Base-by-base conservation (phyloP, 2,888 invertebrate genomes). In the Atethmia centrago region DNA sequence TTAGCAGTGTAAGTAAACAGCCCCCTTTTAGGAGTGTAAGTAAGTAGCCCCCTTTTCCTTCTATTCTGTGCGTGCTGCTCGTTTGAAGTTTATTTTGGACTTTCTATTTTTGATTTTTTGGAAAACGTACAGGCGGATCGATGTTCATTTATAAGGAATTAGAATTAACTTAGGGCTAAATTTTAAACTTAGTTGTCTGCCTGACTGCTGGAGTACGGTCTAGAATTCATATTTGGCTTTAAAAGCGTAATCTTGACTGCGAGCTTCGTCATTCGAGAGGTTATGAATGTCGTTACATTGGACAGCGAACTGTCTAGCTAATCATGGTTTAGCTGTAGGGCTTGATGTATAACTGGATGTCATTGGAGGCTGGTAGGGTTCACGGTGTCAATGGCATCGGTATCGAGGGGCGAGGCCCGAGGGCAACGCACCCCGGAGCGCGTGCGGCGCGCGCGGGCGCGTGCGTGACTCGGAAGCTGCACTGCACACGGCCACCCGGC, bases 301-400 rank as follows among this genome's bases (percentile, higher is more conserved):
- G 16, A 10, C 42, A 21, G 45, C 7, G 12, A 56, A 47, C 14
- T 19, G 49, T 10, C n/a, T 72, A 19, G 7, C 25, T n/a, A 19
- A 36, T 28, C 36, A 45, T 40, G 21, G 53, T 28, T 31, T 19
- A 70, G 28, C n/a, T 62, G 45, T 25, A 36, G 21, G 45, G 40
- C 36, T 47, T 49, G 53, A 19, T 40, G 8, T 49, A 4, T 21
- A 25, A 14, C 12, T 28, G 53, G 58, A 36, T 62, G 47, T 61
- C 49, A 66, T 61, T 47, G 36, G n/a, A 53, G 42, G 42, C 31
- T 59, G 55, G 42, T 12, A 77, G 68, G 62, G 85, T 77, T 75
- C 74, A 79, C 77, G 77, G 67, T 82, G 85, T 85, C 83, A 85
- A 83, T 79, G 83, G 85, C 85, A 85, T 73, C 59, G 71, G 59